Evolutionary conservation across 2,888 invertebrate genomes (phyloP).

Genomic region (Arenicola marina): DNA sequence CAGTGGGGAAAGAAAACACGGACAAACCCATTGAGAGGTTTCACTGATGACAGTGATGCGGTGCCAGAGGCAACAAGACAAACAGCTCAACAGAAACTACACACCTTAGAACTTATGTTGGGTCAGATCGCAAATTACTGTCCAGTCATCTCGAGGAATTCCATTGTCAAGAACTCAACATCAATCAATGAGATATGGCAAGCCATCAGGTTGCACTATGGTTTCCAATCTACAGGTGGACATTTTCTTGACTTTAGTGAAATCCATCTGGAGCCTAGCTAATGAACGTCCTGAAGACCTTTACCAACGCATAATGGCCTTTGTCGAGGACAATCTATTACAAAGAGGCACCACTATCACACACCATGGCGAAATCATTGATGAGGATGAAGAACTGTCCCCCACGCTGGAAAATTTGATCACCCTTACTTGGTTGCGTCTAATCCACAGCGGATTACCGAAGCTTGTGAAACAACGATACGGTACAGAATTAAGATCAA

Average conservation of each 20-base stretch:
- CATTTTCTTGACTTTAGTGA: conserved; percentile 31
- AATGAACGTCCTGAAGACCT: conserved; percentile 34
- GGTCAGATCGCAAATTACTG: conserved; percentile 30
- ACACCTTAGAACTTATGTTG: conserved; percentile 30
- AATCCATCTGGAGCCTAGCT: conserved; percentile 22
- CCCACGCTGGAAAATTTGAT: conserved; percentile 34
- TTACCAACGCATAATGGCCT: conserved; percentile 27
- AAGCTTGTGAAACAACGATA: conserved; percentile 33
- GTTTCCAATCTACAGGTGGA: conserved; percentile 37
- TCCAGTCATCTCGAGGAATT: conserved; percentile 13
- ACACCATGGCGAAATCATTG: conserved; percentile 16
- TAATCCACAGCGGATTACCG: conserved; percentile 26
- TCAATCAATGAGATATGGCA: conserved; percentile 16
- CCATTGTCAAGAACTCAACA: conserved; percentile 14
- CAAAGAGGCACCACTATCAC: conserved; percentile 8
- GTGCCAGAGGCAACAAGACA: neutral
- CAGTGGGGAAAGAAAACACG: neutral
- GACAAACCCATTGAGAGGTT: neutral
- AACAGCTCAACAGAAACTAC: conserved; percentile 19
- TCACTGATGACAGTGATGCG: neutral
- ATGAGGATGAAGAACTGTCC: conserved; percentile 25
- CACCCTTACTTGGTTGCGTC: conserved; percentile 29
- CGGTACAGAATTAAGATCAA: conserved; percentile 31
- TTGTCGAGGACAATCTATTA: conserved; percentile 34
- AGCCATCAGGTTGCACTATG: conserved; percentile 35